Base-by-base conservation (phyloP, 2,797 vertebrate species). In the Ciconia nigra region DNA sequence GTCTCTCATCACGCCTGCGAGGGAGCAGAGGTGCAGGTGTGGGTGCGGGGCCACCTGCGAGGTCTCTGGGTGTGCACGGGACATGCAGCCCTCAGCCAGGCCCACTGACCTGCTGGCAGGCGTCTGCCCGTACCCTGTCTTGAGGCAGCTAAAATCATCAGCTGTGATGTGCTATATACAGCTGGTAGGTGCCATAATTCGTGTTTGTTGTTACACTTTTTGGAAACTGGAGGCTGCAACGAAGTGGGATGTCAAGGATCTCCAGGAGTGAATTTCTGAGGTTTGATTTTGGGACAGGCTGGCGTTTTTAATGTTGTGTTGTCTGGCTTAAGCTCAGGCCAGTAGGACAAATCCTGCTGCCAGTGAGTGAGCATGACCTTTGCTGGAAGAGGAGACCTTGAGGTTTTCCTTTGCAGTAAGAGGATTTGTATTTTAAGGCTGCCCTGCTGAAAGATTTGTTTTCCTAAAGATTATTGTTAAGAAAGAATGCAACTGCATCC, bases 1-100 rank as follows among this genome's bases (percentile, higher is more conserved):
- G 14, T 10, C 15, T 52, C 4, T 37, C 10, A 3, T 2, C 2
- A 1, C 3, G 4, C 21, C 37, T 20, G 15, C 0, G 0, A 18
- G 29, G 44, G 25, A 63, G 28, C 26, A 79, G 79, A 71, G 11
- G 17, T 14, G 49, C 11, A 44, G 29, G 15, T 42, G 24, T 20
- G 13, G 13, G 31, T 17, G 20, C 1, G 3, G 25, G 28, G 25
- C 20, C 24, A 24, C 31, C 19, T 39, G 24, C 2, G 5, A 44
- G 31, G 33, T 58, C 35, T 63, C 52, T 37, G 35, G 8, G 4
- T 14, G 5, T 14, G 7, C 0, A 0, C 13, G 42, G 37, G 31
- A 3, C 1, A 0, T 14, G 25, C 3, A 39, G 37, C 13, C 51
- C 55, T 58, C 3, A 2, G 26, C 19, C 47, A 54, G n/a, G 10